Base-by-base conservation (phyloP, 2,888 invertebrate species). In the Drosophila meridiana region DNA sequence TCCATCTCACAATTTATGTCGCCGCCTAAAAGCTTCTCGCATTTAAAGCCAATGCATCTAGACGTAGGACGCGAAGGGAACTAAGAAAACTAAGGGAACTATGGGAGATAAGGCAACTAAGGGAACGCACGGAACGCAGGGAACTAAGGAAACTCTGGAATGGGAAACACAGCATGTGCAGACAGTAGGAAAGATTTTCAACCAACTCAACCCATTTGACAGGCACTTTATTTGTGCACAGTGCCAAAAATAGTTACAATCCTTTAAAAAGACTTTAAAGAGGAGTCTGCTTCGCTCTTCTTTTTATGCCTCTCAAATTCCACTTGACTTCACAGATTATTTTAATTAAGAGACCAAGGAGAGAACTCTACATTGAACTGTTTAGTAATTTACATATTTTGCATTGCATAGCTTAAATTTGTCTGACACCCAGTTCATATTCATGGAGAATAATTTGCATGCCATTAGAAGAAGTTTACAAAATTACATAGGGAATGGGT, bases 1-100 rank as follows among this genome's bases (percentile, higher is more conserved):
- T 9, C 4, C 30, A 32, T 67, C 43, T 38, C 26, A n/a, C 40
- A 58, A 74, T 74, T 74, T 74, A 74, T 74, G 64, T 64, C 9
- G 42, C 45, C 43, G 73, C 42, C 73, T 73, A 50, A 74, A 60
- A 69, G 68, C 59, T 60, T 45, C 26, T 50, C 55, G 34, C 20
- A 53, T 36, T 36, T 36, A 32, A 50, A 50, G 50, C 50, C 26
- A 34, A 26, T 40, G 20, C 30, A 2, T 9, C 7, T 20, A 6
- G 40, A 20, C 20, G 20, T 20, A n/a, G 14, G 7, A 6, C 8
- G 7, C 11, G 4, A 13, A 13, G 38, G 38, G 13, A 4, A 20
- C 20, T 20, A 20, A 20, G 20, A 20, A 20, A 20, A 20, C 20
- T 20, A 20, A 20, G 20, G 20, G 20, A 20, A 20, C 20, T 20